Evolutionary conservation across 2,797 vertebrate genomes (phyloP), one percentile per base, ranked within the genome.

Genomic region (Galaxias olidus): DNA sequence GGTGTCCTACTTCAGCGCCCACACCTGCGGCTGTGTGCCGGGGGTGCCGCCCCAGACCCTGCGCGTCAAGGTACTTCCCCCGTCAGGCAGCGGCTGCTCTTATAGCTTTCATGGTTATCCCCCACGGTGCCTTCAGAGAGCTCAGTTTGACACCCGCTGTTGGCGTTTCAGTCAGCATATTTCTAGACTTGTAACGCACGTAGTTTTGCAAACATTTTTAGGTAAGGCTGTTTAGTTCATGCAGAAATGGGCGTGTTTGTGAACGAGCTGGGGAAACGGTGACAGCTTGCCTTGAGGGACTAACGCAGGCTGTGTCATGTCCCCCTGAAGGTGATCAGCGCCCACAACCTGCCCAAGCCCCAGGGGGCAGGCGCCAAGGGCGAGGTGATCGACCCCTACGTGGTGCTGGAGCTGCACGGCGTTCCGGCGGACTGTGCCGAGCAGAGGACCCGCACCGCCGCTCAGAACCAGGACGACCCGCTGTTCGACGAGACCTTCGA

Each of bases 401-500:
- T 99, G 61, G 98, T 96, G 58, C 90, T 99, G 81, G 98, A 98
- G 87, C 92, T 99, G 76, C 98, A 98, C 0, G 98, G 98, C 0
- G 95, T 99, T 42, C 97, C 97, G 0, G 94, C 96, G 0, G 98
- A 99, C 87, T 98, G 97, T 58, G 91, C 94, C 0, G 98, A 99
- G 17, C 95, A 97, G 83, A 93, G 96, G 81, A 98, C 98, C n/a
- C 96, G 95, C 74, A 98, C 98, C 0, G 94, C 96, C 8, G 95
- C 95, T 20, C 95, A 98, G 75, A 98, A 98, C 91, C 96, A 96
- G 44, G 96, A 98, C 54, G 93, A 97, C 78, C 97, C 98, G 0
- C 94, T 99, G 78, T 98, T 98, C 72, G 98, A 99, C 12, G 97
- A 98, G 86, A 99, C 94, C 60, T 98, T 99, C 64, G 97, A 98